phyloP scores from a whole-genome alignment of 2,888 invertebrate genomes.

The Elmis aenea region DNA sequence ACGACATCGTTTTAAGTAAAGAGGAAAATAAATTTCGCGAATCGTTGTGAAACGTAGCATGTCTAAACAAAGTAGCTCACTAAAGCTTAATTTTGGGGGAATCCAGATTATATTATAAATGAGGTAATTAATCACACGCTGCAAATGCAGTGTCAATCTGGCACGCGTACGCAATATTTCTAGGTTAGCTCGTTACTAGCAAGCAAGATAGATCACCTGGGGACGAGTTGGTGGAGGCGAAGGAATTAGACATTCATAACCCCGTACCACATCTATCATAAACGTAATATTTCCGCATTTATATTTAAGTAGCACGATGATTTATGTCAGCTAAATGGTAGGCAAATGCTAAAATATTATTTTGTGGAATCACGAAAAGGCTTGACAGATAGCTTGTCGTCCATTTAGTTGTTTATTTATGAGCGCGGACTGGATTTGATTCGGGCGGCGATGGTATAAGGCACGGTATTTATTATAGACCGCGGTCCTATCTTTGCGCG shows the following conservation, averaged over 20 bases:
- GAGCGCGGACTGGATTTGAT: conserved; percentile 16
- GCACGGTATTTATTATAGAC: conserved; percentile 18
- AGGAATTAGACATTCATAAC: too few species aligned
- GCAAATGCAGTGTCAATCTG: conserved; percentile 16
- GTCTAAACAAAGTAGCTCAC: too few species aligned
- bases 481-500: conserved; percentile 12
- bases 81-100: too few species aligned
- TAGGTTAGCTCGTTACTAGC: conserved; percentile 6
- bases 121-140: conserved; percentile 15
- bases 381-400: conserved; percentile 29
- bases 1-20: too few species aligned
- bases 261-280: conserved; percentile 21
- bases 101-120: conserved; percentile 14
- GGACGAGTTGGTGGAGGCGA: too few species aligned
- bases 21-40: too few species aligned
- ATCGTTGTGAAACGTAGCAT: too few species aligned
- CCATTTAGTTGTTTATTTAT: conserved; percentile 28
- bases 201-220: conserved; percentile 7
- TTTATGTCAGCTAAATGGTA: conserved; percentile 28
- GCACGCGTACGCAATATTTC: conserved; percentile 9
- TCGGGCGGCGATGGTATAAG: conserved; percentile 17
- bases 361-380: conserved; percentile 24
- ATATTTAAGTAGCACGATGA: conserved; percentile 28
- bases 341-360: conserved; percentile 28
- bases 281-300: conserved; percentile 24